phyloP scores from a whole-genome alignment of 2,888 invertebrate species.

The Aplocera efformata region DNA sequence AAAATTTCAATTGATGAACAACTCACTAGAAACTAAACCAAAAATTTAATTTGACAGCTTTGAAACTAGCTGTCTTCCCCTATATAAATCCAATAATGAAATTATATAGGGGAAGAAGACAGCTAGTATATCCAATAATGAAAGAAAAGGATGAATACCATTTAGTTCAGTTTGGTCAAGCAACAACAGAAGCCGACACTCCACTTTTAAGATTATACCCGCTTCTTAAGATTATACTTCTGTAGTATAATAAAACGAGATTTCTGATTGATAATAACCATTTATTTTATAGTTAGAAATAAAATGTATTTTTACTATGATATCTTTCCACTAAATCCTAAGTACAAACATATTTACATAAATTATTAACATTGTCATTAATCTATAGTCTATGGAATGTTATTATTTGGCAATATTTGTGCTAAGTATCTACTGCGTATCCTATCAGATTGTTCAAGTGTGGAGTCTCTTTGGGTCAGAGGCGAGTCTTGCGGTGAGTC shows the following conservation, averaged over 20 bases:
- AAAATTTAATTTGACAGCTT: too few species aligned
- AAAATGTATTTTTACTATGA: conserved; percentile 22
- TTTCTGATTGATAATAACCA: conserved; percentile 6
- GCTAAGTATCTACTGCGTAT: conserved; percentile 73
- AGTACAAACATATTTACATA: conserved; percentile 28
- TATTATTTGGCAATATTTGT: conserved; percentile 67
- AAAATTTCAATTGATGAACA: too few species aligned
- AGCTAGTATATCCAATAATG: too few species aligned
- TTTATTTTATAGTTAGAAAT: conserved; percentile 19
- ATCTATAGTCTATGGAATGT: conserved; percentile 52
- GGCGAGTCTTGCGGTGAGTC: conserved; percentile 36
- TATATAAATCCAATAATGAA: too few species aligned
- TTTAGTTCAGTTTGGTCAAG: too few species aligned
- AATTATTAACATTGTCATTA: conserved; percentile 35
- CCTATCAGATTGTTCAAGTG: conserved; percentile 62
- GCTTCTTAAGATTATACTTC: too few species aligned
- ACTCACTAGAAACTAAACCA: too few species aligned
- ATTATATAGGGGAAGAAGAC: too few species aligned
- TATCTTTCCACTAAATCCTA: conserved; percentile 22
- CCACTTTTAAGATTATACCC: too few species aligned
- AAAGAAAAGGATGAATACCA: too few species aligned
- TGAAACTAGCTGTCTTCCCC: too few species aligned
- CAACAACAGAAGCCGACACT: too few species aligned
- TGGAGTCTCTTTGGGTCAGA: conserved; percentile 39
- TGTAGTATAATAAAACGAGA: background rate